phyloP scores from a whole-genome alignment of 2,113 vertebrate genomes.

The Onychostruthus taczanowskii region DNA sequence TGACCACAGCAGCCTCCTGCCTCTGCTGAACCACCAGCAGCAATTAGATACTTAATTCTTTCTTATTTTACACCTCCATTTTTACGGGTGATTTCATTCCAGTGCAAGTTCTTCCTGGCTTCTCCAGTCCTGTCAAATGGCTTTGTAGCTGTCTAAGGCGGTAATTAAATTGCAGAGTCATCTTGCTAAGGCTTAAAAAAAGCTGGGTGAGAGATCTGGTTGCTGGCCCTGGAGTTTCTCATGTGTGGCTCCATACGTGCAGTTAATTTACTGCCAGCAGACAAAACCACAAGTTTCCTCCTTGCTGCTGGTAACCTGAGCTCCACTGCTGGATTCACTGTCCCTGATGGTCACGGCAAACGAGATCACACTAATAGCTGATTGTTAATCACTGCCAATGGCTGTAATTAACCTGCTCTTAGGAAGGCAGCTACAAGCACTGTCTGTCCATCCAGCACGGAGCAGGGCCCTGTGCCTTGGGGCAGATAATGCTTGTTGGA shows the following conservation, averaged over 20 bases:
- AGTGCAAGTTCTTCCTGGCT: neutral
- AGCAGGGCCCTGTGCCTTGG: neutral
- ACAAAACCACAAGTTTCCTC: neutral
- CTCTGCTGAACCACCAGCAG: neutral
- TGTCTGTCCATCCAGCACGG: neutral
- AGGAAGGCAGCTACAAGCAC: neutral
- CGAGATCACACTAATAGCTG: neutral
- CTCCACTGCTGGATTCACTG: neutral
- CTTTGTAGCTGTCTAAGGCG: neutral
- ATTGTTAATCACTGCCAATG: neutral
- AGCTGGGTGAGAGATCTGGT: neutral
- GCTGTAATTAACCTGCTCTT: neutral
- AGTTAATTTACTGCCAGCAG: neutral
- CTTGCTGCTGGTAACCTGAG: neutral
- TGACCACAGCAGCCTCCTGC: neutral
- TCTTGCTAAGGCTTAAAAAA: constrained; percentile 7
- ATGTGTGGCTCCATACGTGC: neutral
- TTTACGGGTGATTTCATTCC: neutral
- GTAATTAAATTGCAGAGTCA: constrained; percentile 23
- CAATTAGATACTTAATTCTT: neutral
- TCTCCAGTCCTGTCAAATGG: neutral
- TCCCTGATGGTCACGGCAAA: neutral
- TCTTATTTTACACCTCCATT: neutral
- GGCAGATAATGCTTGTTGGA: neutral
- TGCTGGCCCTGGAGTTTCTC: neutral